phyloP scores from a whole-genome alignment of 2,888 invertebrate genomes.

The Melieria omissa region DNA sequence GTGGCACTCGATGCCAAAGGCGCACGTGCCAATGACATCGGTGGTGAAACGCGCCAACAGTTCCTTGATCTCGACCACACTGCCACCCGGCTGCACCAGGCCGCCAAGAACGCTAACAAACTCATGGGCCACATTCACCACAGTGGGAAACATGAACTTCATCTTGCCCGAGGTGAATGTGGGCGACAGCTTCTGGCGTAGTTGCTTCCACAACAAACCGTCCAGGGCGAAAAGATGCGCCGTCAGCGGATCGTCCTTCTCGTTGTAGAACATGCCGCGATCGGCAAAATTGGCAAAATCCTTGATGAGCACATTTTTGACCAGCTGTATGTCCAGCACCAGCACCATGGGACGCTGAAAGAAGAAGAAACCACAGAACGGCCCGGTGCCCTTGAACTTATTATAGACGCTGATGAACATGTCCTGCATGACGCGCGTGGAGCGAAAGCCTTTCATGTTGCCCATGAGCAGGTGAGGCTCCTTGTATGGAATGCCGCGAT shows the following conservation, averaged over 20 bases:
- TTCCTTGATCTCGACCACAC: slow-evolving; percentile 65
- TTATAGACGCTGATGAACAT: slow-evolving; percentile 32
- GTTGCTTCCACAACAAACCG: slow-evolving; percentile 64
- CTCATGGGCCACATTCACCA: slow-evolving; percentile 45
- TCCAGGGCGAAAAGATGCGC: slow-evolving; percentile 60
- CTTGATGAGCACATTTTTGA: slow-evolving; percentile 54
- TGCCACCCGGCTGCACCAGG: slow-evolving; percentile 20
- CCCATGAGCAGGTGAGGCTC: slow-evolving; percentile 32
- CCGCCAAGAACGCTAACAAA: slow-evolving; percentile 45
- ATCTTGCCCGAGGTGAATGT: slow-evolving; percentile 56
- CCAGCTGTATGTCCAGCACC: slow-evolving; percentile 51
- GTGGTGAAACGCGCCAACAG: slow-evolving; percentile 67
- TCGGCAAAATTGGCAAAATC: slow-evolving; percentile 62
- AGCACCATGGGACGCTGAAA: slow-evolving; percentile 51
- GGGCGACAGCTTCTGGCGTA: slow-evolving; percentile 66
- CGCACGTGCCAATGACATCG: slow-evolving; percentile 69
- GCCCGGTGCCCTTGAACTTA: slow-evolving; percentile 44
- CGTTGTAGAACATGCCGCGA: slow-evolving; percentile 57
- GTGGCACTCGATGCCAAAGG: slow-evolving; percentile 68
- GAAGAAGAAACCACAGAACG: slow-evolving; percentile 54
- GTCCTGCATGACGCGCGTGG: slow-evolving; percentile 46
- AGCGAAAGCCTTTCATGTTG: slow-evolving; percentile 36
- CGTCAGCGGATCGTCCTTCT: slow-evolving; percentile 61
- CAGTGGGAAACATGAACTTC: slow-evolving; percentile 52
- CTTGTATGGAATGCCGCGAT: slow-evolving; percentile 34